phyloP scores from a whole-genome alignment of 2,113 vertebrate genomes.

The Alethe diademata region DNA sequence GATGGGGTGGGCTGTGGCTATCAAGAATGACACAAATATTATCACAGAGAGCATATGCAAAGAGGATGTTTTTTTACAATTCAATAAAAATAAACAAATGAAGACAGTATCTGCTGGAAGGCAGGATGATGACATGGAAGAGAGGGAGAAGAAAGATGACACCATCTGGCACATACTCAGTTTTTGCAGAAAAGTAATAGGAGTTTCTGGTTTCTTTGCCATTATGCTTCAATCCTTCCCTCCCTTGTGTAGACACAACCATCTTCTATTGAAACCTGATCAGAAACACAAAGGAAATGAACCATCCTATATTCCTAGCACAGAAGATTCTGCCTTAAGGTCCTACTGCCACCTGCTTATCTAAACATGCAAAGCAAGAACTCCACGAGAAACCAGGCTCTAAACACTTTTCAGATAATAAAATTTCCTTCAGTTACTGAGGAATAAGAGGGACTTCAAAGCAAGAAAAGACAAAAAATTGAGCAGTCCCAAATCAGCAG shows the following conservation, averaged over 20 bases:
- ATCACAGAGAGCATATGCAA: neutral
- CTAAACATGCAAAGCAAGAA: neutral
- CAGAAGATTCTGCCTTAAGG: neutral
- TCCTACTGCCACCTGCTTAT: slow-evolving; percentile 6
- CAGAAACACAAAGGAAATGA: neutral
- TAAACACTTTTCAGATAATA: neutral
- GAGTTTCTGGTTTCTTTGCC: neutral
- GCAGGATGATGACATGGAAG: neutral
- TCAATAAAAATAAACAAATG: neutral
- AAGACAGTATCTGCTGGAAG: neutral
- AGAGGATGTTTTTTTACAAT: neutral
- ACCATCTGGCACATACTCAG: neutral
- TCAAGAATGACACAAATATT: neutral
- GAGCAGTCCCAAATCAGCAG: neutral
- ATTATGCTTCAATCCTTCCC: neutral
- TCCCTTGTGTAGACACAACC: neutral
- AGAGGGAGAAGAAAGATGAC: neutral
- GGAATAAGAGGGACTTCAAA: neutral
- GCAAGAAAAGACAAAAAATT: neutral
- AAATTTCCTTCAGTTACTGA: neutral
- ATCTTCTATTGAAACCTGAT: neutral
- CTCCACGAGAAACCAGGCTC: neutral
- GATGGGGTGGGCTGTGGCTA: neutral
- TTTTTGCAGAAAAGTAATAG: neutral
- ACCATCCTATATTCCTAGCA: neutral